A percentile compares a stretch with the other conserved stretches of the same genome.
These are phyloP conservation scores for Zosterops pallidus DNA, from an alignment of 2,113 vertebrate species.

Conservation along the genomic window DNA sequence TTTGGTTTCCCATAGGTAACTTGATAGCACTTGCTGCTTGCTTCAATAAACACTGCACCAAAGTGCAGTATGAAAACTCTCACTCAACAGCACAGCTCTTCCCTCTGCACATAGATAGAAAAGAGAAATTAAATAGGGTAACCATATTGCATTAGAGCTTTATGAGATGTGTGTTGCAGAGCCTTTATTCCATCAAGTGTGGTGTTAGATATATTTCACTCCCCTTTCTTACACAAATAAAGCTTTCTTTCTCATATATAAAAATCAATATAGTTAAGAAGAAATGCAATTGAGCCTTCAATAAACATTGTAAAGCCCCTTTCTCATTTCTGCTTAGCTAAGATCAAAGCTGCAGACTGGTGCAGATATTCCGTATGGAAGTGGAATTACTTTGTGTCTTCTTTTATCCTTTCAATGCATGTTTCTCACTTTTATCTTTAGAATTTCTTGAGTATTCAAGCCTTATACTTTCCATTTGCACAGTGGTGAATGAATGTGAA, in stretches of 20 bases:
- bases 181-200: background rate
- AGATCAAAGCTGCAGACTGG: background rate
- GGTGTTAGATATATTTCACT: background rate
- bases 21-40: background rate
- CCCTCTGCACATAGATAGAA: background rate
- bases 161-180: background rate
- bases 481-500: background rate
- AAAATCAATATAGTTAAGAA: conserved; percentile 15
- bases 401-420: background rate
- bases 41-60: background rate
- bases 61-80: background rate
- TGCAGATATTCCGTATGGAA: background rate
- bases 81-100: background rate
- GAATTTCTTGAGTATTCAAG: background rate
- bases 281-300: background rate
- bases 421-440: background rate
- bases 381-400: background rate
- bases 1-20: background rate
- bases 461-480: background rate
- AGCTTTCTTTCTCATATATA: background rate
- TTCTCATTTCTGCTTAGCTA: background rate
- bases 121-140: background rate
- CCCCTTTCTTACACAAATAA: background rate
- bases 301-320: background rate
- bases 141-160: background rate